Base-by-base conservation (phyloP, 2,797 vertebrate species). In the Pseudopleuronectes americanus region DNA sequence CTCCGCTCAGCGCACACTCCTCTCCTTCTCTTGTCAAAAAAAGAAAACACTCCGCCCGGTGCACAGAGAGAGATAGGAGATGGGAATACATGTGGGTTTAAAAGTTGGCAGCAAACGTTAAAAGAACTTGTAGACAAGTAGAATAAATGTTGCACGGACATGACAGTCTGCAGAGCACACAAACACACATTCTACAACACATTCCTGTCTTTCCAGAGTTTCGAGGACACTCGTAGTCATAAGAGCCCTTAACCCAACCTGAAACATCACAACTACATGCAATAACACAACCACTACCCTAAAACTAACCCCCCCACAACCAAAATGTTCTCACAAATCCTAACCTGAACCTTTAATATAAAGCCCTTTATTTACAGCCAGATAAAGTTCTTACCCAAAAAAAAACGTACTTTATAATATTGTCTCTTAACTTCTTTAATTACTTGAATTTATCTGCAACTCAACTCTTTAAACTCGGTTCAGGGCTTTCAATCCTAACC, bases 41-140 rank as follows among this genome's bases (percentile, higher is more conserved):
- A 24, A 24, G 21, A 43, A 17, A 73, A 19, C 43, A 16, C 52
- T 71, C 67, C 45, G 24, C 19, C n/a, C n/a, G n/a, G 4, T 47
- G 38, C 57, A 23, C 64, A 47, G 55, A 73, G 64, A 64, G 76
- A 64, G 76, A 77, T 58, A 62, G 62, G 63, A 62, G 62, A 49
- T 9, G 54, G 17, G 14, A n/a, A 4, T 6, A 24, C 53, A 58
- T 66, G 64, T 68, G 63, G 69, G 49, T 80, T 79, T 69, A 43
- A 76, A 85, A 77, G 68, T 81, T 72, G 38, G 41, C 49, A 38
- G 0, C 0, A 64, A 75, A 73, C 33, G 24, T 48, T 33, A 14
- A 54, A 31, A 68, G 56, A 71, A 71, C 47, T 72, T 72, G 13
- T 47, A 33, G 47, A 57, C 51, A 65, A 69, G 71, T 36, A 74